A percentile compares a stretch with the other conserved stretches of the same genome.
Conservation (phyloP, 2,888 invertebrate species). For the Drosophila quinaria region DNA sequence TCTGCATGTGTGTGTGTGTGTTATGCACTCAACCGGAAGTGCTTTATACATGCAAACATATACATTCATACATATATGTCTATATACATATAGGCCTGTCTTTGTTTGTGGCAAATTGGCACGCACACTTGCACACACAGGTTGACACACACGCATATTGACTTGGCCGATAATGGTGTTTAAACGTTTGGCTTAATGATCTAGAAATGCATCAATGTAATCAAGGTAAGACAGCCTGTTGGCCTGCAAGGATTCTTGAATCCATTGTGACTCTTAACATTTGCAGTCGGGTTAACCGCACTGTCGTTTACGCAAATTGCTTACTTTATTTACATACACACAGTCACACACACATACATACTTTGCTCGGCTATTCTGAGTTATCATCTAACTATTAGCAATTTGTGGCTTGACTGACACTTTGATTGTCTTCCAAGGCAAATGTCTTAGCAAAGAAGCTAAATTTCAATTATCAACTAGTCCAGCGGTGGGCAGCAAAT, state of each 20-base stretch:
- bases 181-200: slow-evolving; percentile 73
- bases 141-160: slow-evolving; percentile 36
- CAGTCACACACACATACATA: neutral
- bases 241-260: slow-evolving; percentile 1
- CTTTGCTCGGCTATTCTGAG: neutral
- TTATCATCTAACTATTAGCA: slow-evolving; percentile 46
- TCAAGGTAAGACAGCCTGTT: slow-evolving; percentile 63
- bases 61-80: slow-evolving; percentile 6
- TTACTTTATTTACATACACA: slow-evolving; percentile 52
- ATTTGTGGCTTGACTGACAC: slow-evolving; percentile 36
- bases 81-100: slow-evolving; percentile 42
- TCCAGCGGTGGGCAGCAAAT: no score
- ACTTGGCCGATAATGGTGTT: slow-evolving; percentile 68
- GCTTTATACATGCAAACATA: slow-evolving; percentile 37
- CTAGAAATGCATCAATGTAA: slow-evolving; percentile 79
- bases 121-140: slow-evolving; percentile 16
- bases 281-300: slow-evolving; percentile 59
- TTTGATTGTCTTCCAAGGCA: slow-evolving; percentile 26
- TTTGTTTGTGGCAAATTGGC: slow-evolving; percentile 41
- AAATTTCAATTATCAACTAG: slow-evolving; percentile 19
- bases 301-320: slow-evolving; percentile 61
- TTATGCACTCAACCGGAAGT: slow-evolving; percentile 72
- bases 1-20: slow-evolving; percentile 16
- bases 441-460: slow-evolving; percentile 3
- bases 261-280: slow-evolving; percentile 28